Conservation (phyloP, 2,888 invertebrate genomes). For the Pyrocoelia pectoralis region DNA sequence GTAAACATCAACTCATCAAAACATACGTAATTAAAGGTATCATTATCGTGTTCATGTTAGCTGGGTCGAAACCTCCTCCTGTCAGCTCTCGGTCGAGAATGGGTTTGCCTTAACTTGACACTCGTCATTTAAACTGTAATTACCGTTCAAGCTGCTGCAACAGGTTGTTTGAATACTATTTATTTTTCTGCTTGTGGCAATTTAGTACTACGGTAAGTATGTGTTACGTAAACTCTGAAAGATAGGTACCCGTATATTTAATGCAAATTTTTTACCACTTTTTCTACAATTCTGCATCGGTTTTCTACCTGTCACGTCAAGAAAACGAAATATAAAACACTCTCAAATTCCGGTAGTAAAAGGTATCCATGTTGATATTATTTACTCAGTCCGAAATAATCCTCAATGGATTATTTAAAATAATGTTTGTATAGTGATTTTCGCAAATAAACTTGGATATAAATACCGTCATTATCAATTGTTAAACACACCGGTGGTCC, state of each 20-base stretch:
- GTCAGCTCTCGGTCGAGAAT: slow-evolving; percentile 50
- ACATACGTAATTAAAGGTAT: slow-evolving; percentile 57
- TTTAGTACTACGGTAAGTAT: slow-evolving; percentile 15
- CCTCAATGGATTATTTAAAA: slow-evolving; percentile 11
- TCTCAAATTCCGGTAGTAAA: background rate
- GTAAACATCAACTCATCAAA: slow-evolving; percentile 58
- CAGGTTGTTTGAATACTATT: slow-evolving; percentile 50
- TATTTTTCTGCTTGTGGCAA: slow-evolving; percentile 49
- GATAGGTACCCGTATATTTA: background rate
- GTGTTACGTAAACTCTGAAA: slow-evolving; percentile 10
- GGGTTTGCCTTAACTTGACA: slow-evolving; percentile 49
- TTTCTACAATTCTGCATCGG: too few species aligned
- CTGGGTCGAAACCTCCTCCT: slow-evolving; percentile 44
- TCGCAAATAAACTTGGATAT: slow-evolving; percentile 21
- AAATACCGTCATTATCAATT: slow-evolving; percentile 30
- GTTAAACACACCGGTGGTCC: slow-evolving; percentile 29
- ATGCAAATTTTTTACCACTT: background rate
- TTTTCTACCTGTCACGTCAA: slow-evolving; percentile 2
- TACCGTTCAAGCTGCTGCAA: slow-evolving; percentile 50
- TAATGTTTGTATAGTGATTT: background rate
- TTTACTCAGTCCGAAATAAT: slow-evolving; percentile 6
- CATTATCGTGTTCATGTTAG: slow-evolving; percentile 60
- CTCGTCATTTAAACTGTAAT: slow-evolving; percentile 54
- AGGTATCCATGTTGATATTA: background rate
- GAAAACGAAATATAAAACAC: too few species aligned